Evolutionary conservation across 2,888 invertebrate genomes (phyloP), one percentile per base, ranked within the genome.

Genomic region (Caenorhabditis sp.): DNA sequence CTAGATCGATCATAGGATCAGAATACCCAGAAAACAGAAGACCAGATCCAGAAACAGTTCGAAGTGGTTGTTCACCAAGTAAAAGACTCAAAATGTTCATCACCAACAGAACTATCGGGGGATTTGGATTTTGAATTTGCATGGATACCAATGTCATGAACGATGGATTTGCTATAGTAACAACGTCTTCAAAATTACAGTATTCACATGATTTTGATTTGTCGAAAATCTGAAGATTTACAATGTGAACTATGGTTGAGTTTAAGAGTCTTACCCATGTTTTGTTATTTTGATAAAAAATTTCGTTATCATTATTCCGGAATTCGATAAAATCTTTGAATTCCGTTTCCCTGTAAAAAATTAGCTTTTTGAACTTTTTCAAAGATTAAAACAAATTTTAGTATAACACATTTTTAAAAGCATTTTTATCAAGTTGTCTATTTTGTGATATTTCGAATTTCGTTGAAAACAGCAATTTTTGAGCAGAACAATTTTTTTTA

Each of bases 241-340:
- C 1, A 21, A 17, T 4, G 7, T 10, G 8, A n/a, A 21, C 8
- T 21, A 8, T 52, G 20, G 52, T 21, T 4, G 21, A 52, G 10
- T 8, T 25, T 26, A 56, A 56, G 10, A 56, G 8, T 49, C 67
- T 59, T 27, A 77, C 77, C 74, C 75, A 80, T 38, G 78, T 70
- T 52, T 80, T 80, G 59, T 78, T 80, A 63, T 80, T 80, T 58
- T 60, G 43, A 43, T 76, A 77, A 58, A 63, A 67, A 17, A 82
- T 67, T 62, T 59, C 59, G 17, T 72, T 78, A 66, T 75, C 76
- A 58, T 77, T 69, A 25, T 82, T 67, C 59, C 70, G 61, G 69
- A 72, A 82, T 57, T 77, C 67, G 26, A 79, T 70, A n/a, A 65
- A 70, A 49, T 82, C 78, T 67, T 82, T 82, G 76, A 79, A 80